These are phyloP conservation scores for Actinia equina DNA, from an alignment of 64 coral and sea anemone species.

Conservation along the genomic window DNA sequence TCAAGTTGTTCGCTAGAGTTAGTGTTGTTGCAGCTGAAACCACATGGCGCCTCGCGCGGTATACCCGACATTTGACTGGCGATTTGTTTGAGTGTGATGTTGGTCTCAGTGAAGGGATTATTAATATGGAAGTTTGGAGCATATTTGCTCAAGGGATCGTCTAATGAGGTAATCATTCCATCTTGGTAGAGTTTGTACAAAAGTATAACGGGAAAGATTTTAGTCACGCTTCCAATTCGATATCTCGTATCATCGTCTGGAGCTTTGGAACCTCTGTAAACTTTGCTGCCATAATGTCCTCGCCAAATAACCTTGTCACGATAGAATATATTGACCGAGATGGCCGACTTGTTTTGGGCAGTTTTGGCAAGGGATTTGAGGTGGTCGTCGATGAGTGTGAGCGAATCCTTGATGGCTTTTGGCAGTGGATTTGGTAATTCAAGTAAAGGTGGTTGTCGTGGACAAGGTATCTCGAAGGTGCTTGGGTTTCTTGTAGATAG, in stretches of 20 bases:
- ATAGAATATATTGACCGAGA: conserved; percentile 45
- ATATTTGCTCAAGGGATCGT: conserved; percentile 49
- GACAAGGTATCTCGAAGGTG: not conserved
- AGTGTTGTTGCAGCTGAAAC: conserved; percentile 16
- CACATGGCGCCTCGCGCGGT: conserved; percentile 39
- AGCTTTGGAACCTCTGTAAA: not conserved
- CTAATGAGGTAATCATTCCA: conserved; percentile 21
- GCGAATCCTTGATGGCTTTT: not conserved
- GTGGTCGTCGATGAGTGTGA: conserved; percentile 9
- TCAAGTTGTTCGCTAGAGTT: conserved; percentile 16
- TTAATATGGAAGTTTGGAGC: conserved; percentile 42
- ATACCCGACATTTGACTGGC: conserved; percentile 44
- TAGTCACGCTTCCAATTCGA: conserved; percentile 50
- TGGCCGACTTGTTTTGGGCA: conserved; percentile 22
- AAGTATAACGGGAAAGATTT: conserved; percentile 41
- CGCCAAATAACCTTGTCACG: conserved; percentile 17
- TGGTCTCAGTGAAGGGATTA: conserved; percentile 33
- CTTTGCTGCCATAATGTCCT: conserved; percentile 31
- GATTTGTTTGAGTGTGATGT: conserved; percentile 39
- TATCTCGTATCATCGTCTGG: conserved; percentile 41
- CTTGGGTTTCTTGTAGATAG: not conserved
- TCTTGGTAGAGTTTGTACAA: conserved; percentile 36
- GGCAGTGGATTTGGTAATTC: conserved; percentile 37
- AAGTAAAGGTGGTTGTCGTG: conserved; percentile 11
- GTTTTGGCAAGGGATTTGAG: conserved; percentile 13